phyloP scores from a whole-genome alignment of 2,888 invertebrate species.

The Byasa hedistus region DNA sequence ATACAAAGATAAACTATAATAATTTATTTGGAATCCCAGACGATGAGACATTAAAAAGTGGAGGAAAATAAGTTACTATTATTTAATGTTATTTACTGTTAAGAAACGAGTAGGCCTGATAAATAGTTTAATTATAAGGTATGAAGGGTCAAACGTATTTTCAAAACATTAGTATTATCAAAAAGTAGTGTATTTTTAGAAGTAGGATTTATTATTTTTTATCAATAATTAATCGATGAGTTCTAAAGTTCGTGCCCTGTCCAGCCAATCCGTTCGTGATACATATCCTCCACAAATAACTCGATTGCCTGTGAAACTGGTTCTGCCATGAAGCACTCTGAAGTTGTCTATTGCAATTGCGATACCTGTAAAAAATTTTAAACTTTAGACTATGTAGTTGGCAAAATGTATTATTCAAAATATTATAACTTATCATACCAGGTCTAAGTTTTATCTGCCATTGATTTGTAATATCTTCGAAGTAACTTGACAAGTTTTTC shows the following conservation, averaged over 20 bases:
- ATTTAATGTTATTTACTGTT: too few relatives aligned
- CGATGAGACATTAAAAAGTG: too few relatives aligned
- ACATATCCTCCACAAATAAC: not conserved
- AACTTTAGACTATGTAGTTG: not conserved
- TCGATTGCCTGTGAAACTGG: constrained; percentile 82
- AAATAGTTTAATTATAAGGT: too few relatives aligned
- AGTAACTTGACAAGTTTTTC: constrained; percentile 71
- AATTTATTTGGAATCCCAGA: too few relatives aligned
- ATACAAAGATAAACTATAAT: too few relatives aligned
- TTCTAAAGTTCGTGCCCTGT: not conserved
- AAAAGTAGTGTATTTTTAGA: too few relatives aligned
- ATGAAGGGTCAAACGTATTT: too few relatives aligned
- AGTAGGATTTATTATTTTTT: not conserved
- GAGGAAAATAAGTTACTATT: too few relatives aligned
- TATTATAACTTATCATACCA: constrained; percentile 44
- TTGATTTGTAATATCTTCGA: constrained; percentile 72
- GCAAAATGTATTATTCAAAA: not conserved
- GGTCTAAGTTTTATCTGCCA: constrained; percentile 83
- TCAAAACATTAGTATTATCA: too few relatives aligned
- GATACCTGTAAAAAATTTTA: constrained; percentile 69
- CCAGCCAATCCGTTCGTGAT: not conserved
- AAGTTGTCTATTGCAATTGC: constrained; percentile 89
- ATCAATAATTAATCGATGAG: not conserved
- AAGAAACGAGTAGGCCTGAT: too few relatives aligned
- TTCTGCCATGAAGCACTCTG: constrained; percentile 87